Conservation (phyloP, 2,113 vertebrate genomes). For the Canis aureus region DNA sequence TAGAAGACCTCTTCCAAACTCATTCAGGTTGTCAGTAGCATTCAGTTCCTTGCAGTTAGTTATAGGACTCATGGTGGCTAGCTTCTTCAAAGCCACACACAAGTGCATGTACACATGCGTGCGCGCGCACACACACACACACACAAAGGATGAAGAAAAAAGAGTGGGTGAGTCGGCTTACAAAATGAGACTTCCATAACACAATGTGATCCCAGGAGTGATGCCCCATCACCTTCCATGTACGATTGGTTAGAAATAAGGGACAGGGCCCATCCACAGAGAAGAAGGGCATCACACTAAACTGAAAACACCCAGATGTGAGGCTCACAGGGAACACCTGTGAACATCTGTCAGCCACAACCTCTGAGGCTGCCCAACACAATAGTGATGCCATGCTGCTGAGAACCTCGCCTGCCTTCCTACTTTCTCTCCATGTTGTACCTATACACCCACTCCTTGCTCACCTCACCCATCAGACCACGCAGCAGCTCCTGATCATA, state of each 20-base stretch:
- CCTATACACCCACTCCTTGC: background rate
- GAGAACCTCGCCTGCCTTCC: background rate
- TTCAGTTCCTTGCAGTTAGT: too few relatives aligned
- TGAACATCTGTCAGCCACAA: background rate
- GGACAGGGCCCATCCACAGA: background rate
- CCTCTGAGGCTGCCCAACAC: too few relatives aligned
- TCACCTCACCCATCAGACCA: background rate
- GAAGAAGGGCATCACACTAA: background rate
- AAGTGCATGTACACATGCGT: background rate
- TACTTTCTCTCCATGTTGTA: background rate
- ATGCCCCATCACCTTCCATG: background rate
- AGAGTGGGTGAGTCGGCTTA: background rate
- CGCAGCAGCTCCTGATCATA: background rate
- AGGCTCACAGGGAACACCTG: background rate
- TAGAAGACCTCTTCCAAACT: background rate
- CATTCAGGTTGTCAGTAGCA: background rate
- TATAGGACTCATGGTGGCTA: background rate
- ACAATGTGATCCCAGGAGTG: background rate
- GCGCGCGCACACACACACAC: background rate
- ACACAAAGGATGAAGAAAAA: background rate
- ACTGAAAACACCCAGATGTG: rapidly evolving
- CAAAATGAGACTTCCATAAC: background rate
- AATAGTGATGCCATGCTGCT: background rate
- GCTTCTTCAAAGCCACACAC: background rate
- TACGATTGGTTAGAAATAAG: background rate